Evolutionary conservation across 1,140 invertebrate species (phyloP), one percentile per base, ranked within the genome.

Genomic region (Neotoxoptera formosana): DNA sequence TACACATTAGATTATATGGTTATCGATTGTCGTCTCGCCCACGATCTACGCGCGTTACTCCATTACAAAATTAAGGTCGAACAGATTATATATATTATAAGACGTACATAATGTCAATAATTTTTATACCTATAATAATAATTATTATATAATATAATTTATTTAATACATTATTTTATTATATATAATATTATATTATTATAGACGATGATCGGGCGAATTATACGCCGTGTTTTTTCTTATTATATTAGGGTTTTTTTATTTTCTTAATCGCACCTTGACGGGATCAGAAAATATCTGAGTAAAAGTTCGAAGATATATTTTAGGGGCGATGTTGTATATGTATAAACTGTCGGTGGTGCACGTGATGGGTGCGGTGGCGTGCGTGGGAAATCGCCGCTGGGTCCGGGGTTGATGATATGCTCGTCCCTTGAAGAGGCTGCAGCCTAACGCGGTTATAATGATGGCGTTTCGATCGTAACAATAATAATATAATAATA

Each of bases 371-470:
- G 34, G 67, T 25, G 45, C 23, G 48, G 48, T 45, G 34, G 34
- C 84, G 48, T 56, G 67, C 91, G 91, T 93, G 91, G 91, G 91
- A 93, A 93, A 53, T 84, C 1, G 91, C 91, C 91, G 45, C 91
- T 51, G 86, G 94, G 67, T 93, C 45, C 81, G 87, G 88, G 53
- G 76, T 90, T 48, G 86, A 94, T 93, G 84, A 90, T 86, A 30
- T 48, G 53, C 41, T 48, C 51, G 67, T 87, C 48, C 36, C 56
- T 56, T 93, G 56, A 76, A 76, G 60, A n/a, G n/a, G n/a, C n/a
- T n/a, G 53, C 89, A 41, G 34, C 48, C 51, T 93, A 76, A 83
- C 83, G 86, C n/a, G 76, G 53, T 94, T 94, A 53, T 91, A 84
- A 84, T 89, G 87, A 91, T 36, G 88, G 53, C 51, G 76, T 94